A percentile compares a stretch with the other conserved stretches of the same genome.
These are phyloP conservation scores for Acrobasis suavella DNA, from an alignment of 2,888 invertebrate species.

Conservation along the genomic window DNA sequence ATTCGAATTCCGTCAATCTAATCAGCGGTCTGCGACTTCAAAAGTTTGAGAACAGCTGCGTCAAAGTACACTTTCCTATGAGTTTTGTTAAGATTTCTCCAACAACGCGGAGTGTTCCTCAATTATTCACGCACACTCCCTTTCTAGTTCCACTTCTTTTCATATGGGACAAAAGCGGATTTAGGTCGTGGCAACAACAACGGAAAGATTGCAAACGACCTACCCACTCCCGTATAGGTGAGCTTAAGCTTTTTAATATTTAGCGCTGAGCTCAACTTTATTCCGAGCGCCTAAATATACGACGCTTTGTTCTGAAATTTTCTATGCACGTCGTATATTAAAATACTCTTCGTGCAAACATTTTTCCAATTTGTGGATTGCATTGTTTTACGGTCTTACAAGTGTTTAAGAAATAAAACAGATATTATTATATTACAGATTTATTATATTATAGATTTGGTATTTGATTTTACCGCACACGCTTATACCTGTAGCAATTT, in stretches of 20 bases:
- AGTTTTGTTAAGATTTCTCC: constrained; percentile 68
- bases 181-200: constrained; percentile 71
- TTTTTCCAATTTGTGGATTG: constrained; percentile 21
- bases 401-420: constrained; percentile 40
- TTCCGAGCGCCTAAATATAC: constrained; percentile 54
- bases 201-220: constrained; percentile 74
- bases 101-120: constrained; percentile 59
- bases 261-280: constrained; percentile 63
- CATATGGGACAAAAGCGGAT: constrained; percentile 74
- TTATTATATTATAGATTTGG: constrained; percentile 43
- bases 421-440: constrained; percentile 38
- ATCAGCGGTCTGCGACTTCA: background rate
- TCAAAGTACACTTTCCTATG: constrained; percentile 46
- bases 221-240: constrained; percentile 40
- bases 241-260: constrained; percentile 68
- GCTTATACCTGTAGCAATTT: background rate
- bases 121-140: constrained; percentile 77
- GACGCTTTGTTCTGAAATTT: constrained; percentile 14
- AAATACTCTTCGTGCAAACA: constrained; percentile 3
- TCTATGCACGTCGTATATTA: constrained; percentile 27
- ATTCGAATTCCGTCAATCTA: too few species aligned
- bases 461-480: constrained; percentile 27
- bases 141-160: constrained; percentile 72
- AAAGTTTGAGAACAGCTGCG: constrained; percentile 10
- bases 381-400: constrained; percentile 40